Evolutionary conservation across 1,140 invertebrate genomes (phyloP), one percentile per base, ranked within the genome.

Genomic region (Eriosoma lanigerum): DNA sequence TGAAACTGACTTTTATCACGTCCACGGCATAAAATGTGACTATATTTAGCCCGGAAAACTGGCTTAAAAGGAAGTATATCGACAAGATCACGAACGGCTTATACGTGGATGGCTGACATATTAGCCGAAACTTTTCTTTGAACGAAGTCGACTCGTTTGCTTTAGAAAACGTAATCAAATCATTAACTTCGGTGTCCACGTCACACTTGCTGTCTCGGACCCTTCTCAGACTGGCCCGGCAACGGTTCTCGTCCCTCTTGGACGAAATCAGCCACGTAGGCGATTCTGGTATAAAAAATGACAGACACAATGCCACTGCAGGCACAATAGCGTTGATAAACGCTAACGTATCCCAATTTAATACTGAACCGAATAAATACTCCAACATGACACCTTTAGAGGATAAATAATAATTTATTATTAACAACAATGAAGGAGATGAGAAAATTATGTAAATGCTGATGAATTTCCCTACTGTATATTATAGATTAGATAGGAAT

Each of bases 11-110:
- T 83, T 90, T 85, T 85, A 94, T 93, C 5, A 94, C 91, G 82
- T 91, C 88, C 8, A 93, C 91, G 1, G 92, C 90, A 82, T 93
- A 94, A 83, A 93, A 94, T 21, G 93, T 93, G 24, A 94, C 88
- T 4, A 91, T 91, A 83, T 94, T 92, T 3, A 92, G 90, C 0
- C 92, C 92, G 46, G 90, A 91, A 87, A 91, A 92, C 83, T 92
- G 91, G 83, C 92, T 92, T 68, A 92, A 90, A 80, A 91, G 86
- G 85, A 93, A 92, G 83, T 92, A 92, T 0, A 90, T 60, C 5
- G 89, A 87, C 0, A 92, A 85, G 13, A 92, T 87, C 0, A 86
- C 81, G 82, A 92, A 91, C 0, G 92, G 92, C 82, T 90, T 91
- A 56, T 91, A 82, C 3, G 90, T 87, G 24, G 90, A 90, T 3